Base-by-base conservation (phyloP, 2,797 vertebrate genomes). In the Naso thynnoides region DNA sequence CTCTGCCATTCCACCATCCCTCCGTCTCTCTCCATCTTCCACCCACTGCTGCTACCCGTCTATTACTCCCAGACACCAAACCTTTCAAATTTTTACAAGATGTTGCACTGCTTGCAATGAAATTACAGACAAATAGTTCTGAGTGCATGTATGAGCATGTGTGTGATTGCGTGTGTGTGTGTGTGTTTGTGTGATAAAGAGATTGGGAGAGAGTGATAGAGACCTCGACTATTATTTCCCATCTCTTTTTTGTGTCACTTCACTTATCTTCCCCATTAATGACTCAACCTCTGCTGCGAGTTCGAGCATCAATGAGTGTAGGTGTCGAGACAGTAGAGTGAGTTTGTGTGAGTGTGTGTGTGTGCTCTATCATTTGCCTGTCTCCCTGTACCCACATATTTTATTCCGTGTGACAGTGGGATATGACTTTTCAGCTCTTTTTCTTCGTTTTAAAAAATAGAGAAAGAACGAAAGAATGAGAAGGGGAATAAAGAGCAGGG, bases 401-500 rank as follows among this genome's bases (percentile, higher is more conserved):
- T 74, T 76, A 52, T 71, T 78, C 49, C 10, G 3, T 67, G 68
- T 88, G 80, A 79, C 78, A 78, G 79, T 61, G 36, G 27, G 71
- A 71, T 82, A 57, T 55, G 77, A 76, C 70, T 82, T 84, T 54
- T 82, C 62, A 27, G 26, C 73, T 67, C 68, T 67, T 79, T 85
- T 60, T 56, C 36, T 72, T 65, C 36, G 26, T 4, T 31, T 31
- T 31, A 31, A 31, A 66, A 42, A 49, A 9, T 21, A 42, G n/a
- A 29, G 23, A 56, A 21, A 50, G 48, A 77, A 16, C 11, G 71
- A 53, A 39, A 79, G 49, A 85, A 73, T 69, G 67, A 70, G 66
- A 83, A 54, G 68, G 71, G 45, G 78, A 86, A 86, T 84, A 89
- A 89, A 88, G 84, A 88, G 80, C 77, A 68, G 55, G 15, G 68